phyloP scores from a whole-genome alignment of 2,888 invertebrate genomes.

The Cheilosia vernalis region DNA sequence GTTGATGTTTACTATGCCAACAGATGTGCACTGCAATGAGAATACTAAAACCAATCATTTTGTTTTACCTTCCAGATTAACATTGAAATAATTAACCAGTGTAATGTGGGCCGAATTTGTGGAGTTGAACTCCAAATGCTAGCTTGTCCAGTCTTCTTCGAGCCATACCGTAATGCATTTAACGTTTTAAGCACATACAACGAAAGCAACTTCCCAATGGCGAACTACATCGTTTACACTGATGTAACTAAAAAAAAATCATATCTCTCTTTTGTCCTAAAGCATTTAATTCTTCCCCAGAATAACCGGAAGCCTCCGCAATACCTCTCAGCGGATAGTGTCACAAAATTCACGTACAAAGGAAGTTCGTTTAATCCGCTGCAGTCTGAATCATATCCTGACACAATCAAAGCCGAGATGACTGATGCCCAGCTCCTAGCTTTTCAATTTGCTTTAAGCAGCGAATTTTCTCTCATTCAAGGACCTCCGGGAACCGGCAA shows the following conservation, averaged over 20 bases:
- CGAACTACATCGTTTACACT: conserved; percentile 87
- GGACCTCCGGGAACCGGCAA: conserved; percentile 96
- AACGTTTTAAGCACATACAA: conserved; percentile 87
- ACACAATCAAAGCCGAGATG: conserved; percentile 80
- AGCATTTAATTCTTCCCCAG: conserved; percentile 42
- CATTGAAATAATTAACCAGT: conserved; percentile 80
- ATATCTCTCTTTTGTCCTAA: not conserved
- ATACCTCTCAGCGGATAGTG: conserved; percentile 81
- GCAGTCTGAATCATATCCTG: conserved; percentile 83
- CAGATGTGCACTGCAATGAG: no score
- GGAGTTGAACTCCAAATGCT: conserved; percentile 86
- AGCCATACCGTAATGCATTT: conserved; percentile 91
- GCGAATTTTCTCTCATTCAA: conserved; percentile 91
- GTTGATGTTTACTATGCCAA: no score
- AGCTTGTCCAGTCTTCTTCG: conserved; percentile 91
- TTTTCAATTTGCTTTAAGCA: conserved; percentile 87
- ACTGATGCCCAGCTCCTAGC: conserved; percentile 89
- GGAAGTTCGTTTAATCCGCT: conserved; percentile 76
- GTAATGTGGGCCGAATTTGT: conserved; percentile 80
- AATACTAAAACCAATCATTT: not conserved
- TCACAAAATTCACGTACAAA: conserved; percentile 75
- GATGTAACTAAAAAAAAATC: conserved; percentile 81
- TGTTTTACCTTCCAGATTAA: conserved; percentile 77
- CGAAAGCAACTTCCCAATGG: conserved; percentile 87
- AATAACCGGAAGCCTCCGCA: conserved; percentile 76